Evolutionary conservation across 2,888 invertebrate genomes (phyloP).

Genomic region (Dasysyrphus tricinctus): DNA sequence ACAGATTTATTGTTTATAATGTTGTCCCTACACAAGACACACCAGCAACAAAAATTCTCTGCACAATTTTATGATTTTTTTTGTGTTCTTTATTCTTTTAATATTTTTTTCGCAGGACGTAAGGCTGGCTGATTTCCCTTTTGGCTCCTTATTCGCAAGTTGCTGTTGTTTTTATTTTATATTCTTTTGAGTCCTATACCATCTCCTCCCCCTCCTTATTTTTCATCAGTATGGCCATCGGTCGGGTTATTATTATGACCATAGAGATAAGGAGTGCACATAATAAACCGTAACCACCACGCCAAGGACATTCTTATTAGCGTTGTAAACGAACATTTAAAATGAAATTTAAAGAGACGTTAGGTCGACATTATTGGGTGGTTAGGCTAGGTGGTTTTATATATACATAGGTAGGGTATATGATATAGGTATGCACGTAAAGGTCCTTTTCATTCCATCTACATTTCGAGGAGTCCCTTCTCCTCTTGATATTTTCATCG

Average conservation of each 20-base stretch:
- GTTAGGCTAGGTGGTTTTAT: background rate
- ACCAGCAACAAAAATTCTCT: slow-evolving; percentile 25
- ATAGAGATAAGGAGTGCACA: slow-evolving; percentile 69
- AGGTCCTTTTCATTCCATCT: slow-evolving; percentile 14
- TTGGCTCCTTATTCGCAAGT: slow-evolving; percentile 54
- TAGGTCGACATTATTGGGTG: slow-evolving; percentile 30
- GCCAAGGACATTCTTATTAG: slow-evolving; percentile 74
- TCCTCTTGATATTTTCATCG: background rate
- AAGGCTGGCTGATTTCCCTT: slow-evolving; percentile 32
- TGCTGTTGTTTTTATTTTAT: slow-evolving; percentile 38
- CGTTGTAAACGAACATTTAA: slow-evolving; percentile 70
- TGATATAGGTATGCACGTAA: too few relatives aligned
- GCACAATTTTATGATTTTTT: slow-evolving; percentile 12
- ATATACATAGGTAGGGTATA: background rate
- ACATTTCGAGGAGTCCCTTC: background rate
- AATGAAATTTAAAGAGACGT: slow-evolving; percentile 72
- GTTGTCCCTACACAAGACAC: slow-evolving; percentile 20
- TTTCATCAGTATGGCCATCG: slow-evolving; percentile 15
- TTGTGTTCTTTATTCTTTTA: background rate
- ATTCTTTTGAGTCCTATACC: background rate
- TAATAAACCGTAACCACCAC: slow-evolving; percentile 68
- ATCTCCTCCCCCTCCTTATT: background rate
- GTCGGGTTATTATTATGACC: slow-evolving; percentile 51
- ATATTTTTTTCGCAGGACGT: slow-evolving; percentile 4
- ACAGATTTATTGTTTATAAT: slow-evolving; percentile 62